Percentiles rank a stretch among this genome's conserved stretches.
These are phyloP conservation scores for Budorcas taxicolor DNA, from an alignment of 2,113 vertebrate species.

Conservation along the genomic window DNA sequence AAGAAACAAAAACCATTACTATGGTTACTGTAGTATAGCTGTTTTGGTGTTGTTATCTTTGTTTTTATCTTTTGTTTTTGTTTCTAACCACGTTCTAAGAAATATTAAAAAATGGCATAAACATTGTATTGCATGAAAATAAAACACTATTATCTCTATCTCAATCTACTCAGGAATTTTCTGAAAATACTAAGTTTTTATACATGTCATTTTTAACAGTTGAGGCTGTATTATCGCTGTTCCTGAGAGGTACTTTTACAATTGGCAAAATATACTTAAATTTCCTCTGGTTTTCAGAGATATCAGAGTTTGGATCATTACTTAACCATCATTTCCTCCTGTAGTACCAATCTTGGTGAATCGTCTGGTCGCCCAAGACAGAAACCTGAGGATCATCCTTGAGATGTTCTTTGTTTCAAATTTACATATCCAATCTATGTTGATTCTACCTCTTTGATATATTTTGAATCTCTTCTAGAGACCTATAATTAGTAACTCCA, in stretches of 20 bases:
- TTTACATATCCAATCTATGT: neutral
- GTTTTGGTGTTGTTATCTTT: neutral
- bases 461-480: constrained; percentile 21
- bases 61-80: neutral
- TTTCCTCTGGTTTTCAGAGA: constrained; percentile 13
- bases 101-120: constrained; percentile 27
- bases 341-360: neutral
- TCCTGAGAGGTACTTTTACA: constrained; percentile 3
- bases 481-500: neutral
- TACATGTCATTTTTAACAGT: constrained; percentile 12
- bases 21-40: neutral
- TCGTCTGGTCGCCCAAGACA: neutral
- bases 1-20: neutral
- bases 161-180: constrained; percentile 6
- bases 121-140: neutral
- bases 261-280: neutral
- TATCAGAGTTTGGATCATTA: neutral
- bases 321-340: neutral
- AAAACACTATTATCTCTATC: neutral
- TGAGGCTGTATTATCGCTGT: neutral
- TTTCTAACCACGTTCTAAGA: neutral
- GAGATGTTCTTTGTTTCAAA: neutral
- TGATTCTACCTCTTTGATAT: neutral
- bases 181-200: constrained; percentile 25
- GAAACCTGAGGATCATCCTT: neutral